Percentiles rank a stretch among this genome's conserved stretches.
phyloP scores from a whole-genome alignment of 2,888 invertebrate species.

The Furcula furcula region DNA sequence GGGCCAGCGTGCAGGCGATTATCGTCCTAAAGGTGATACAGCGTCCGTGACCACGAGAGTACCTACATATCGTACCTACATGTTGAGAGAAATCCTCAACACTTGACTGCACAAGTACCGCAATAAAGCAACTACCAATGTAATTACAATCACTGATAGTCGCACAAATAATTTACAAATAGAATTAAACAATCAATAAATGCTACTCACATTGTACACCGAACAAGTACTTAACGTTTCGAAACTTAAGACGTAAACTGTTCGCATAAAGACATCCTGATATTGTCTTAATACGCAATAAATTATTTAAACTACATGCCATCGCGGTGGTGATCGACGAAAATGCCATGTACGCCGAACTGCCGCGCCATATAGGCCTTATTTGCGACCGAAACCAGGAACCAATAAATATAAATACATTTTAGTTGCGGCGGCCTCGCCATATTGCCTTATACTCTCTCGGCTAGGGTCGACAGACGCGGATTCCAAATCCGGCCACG shows the following conservation, averaged over 20 bases:
- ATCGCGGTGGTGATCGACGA: slow-evolving; percentile 43
- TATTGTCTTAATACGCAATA: slow-evolving; percentile 18
- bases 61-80: too few relatives aligned
- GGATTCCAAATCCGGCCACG: background rate
- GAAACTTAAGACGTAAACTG: slow-evolving; percentile 4
- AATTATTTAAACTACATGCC: slow-evolving; percentile 30
- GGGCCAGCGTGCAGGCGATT: too few relatives aligned
- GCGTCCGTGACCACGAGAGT: too few relatives aligned
- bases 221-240: background rate
- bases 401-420: slow-evolving; percentile 66
- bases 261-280: slow-evolving; percentile 16
- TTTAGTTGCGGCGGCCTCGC: slow-evolving; percentile 59
- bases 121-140: too few relatives aligned
- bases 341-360: slow-evolving; percentile 41
- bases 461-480: slow-evolving; percentile 19
- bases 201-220: background rate
- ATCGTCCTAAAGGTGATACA: too few relatives aligned
- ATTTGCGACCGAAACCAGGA: slow-evolving; percentile 50
- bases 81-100: too few relatives aligned
- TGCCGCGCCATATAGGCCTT: slow-evolving; percentile 18
- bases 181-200: too few relatives aligned
- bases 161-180: too few relatives aligned
- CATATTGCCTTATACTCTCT: slow-evolving; percentile 62
- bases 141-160: too few relatives aligned
- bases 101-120: too few relatives aligned